phyloP scores from a whole-genome alignment of 2,797 vertebrate genomes.

The Enteromius paludinosus region DNA sequence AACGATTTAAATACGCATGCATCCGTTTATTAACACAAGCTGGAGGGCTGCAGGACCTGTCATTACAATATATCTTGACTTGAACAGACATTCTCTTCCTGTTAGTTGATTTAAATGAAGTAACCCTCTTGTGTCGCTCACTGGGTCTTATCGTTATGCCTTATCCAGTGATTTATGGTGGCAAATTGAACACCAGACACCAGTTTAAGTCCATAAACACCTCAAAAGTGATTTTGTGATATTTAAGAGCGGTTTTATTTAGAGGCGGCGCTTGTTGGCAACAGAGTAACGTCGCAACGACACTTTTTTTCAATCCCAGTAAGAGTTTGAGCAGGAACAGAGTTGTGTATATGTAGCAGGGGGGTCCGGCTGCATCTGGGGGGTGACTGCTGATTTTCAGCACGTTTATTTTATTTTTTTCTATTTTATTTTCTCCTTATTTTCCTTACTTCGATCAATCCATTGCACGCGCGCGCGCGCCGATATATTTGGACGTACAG shows the following conservation, averaged over 20 bases:
- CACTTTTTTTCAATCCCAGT: slow-evolving; percentile 80
- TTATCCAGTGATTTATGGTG: slow-evolving; percentile 5
- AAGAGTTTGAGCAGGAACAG: slow-evolving; percentile 83
- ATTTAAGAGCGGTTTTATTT: slow-evolving; percentile 81
- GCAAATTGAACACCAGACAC: not conserved
- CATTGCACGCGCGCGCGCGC: slow-evolving; percentile 56
- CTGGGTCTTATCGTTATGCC: not conserved
- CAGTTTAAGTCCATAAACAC: slow-evolving; percentile 66
- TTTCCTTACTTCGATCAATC: slow-evolving; percentile 68
- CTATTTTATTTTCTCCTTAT: slow-evolving; percentile 59
- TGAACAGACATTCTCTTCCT: not conserved
- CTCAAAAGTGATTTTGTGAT: slow-evolving; percentile 76
- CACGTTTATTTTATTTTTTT: slow-evolving; percentile 63
- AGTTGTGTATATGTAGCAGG: slow-evolving; percentile 74
- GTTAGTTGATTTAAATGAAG: slow-evolving; percentile 3
- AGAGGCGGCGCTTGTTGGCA: slow-evolving; percentile 85
- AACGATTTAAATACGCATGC: not conserved
- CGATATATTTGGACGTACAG: slow-evolving; percentile 70
- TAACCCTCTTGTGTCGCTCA: not conserved
- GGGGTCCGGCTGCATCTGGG: slow-evolving; percentile 79
- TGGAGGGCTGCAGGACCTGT: not conserved
- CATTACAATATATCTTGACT: not conserved
- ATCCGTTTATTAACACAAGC: not conserved
- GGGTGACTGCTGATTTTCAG: slow-evolving; percentile 72
- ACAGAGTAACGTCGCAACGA: slow-evolving; percentile 82